Base-by-base conservation (phyloP, 2,113 vertebrate species). In the Pica pica region DNA sequence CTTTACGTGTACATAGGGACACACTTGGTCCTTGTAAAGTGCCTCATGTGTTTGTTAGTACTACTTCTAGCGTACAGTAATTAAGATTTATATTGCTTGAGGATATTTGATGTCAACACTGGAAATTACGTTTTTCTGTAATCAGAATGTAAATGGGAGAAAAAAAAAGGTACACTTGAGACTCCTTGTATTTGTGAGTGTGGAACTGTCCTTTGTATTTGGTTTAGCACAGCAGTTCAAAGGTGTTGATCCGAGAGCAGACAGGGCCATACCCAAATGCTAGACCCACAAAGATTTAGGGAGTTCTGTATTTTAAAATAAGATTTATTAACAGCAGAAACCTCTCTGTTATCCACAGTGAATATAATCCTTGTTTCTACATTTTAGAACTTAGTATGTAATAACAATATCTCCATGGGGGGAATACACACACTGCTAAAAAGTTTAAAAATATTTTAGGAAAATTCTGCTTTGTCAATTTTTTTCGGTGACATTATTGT, bases 1-100 rank as follows among this genome's bases (percentile, higher is more conserved):
- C 67, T 97, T 95, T 89, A 95, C 77, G 0, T 83, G 82, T 93
- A 79, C 56, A 21, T 57, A 61, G 95, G 87, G 93, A 96, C 67
- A 86, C 74, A 50, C 63, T 94, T 78, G 47, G 42, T 87, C 70
- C 93, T 90, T 89, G 67, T 85, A 89, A 97, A 91, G 39, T 53
- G 91, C 73, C 80, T 85, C 37, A 9, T 75, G 70, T 13, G 1
- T 94, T 85, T 91, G 77, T 95, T 95, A 85, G 20, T 33, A 23
- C 55, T 61, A 55, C 73, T 94, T 85, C 67, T 20, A 83, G 65
- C 71, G 64, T 27, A 83, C 73, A 78, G 82, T 95, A 95, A 96
- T 97, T 96, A 97, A 97, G 95, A 95, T 90, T 97, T 89, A 95
- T 87, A 80, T 64, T 76, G 81, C 80, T 95, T 46, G 42, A 82